Evolutionary conservation across 2,888 invertebrate genomes (phyloP).

Genomic region (Adelognathus sp.): DNA sequence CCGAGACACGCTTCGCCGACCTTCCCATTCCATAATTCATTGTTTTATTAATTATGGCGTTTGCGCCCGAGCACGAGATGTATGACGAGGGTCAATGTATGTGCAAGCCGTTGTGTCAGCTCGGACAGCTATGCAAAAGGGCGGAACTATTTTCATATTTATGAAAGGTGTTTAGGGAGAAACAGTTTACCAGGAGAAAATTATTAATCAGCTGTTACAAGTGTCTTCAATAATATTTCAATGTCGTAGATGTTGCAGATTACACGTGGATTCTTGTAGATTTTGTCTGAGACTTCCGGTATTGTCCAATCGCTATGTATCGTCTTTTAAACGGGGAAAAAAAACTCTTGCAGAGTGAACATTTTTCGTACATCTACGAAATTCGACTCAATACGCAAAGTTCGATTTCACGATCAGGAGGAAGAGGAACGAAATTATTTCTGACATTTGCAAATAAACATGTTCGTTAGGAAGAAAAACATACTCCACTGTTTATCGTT

Average conservation of each 20-base stretch:
- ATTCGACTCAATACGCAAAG: too few relatives aligned
- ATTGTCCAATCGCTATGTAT: too few relatives aligned
- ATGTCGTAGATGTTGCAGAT: neutral
- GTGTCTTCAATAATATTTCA: neutral
- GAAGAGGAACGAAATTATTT: too few relatives aligned
- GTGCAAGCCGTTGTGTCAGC: neutral
- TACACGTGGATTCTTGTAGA: neutral
- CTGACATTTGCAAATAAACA: too few relatives aligned
- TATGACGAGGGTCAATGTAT: neutral
- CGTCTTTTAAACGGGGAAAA: too few relatives aligned
- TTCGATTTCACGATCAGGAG: too few relatives aligned
- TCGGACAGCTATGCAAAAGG: neutral
- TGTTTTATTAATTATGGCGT: slow-evolving; percentile 22
- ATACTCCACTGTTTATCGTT: too few relatives aligned
- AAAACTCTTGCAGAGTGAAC: too few relatives aligned
- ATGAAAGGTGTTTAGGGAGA: neutral
- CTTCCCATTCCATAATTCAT: slow-evolving; percentile 20
- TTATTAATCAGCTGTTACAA: neutral
- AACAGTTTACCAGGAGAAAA: neutral
- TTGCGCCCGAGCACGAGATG: neutral
- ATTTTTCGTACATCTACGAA: too few relatives aligned
- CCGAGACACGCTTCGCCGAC: slow-evolving; percentile 13
- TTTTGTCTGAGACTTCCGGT: neutral
- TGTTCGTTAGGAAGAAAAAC: neutral
- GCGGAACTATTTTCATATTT: neutral